Evolutionary conservation across 2,888 invertebrate species (phyloP).

Genomic region (Campopleginae sp.): DNA sequence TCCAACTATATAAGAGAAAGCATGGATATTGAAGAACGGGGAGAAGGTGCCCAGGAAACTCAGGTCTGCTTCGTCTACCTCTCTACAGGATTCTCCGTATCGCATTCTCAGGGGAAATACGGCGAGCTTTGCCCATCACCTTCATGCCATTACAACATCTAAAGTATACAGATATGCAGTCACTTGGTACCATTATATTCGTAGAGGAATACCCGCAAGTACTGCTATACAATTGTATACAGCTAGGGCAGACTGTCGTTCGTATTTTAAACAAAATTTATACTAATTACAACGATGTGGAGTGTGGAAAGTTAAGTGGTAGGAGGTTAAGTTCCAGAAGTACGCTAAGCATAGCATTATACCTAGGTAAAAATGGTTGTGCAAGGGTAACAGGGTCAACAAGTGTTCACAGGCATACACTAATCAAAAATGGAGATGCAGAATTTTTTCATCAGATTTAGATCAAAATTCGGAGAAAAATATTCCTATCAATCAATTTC

Average conservation of each 20-base stretch:
- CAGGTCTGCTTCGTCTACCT: slow-evolving; percentile 39
- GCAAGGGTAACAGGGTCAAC: too few species aligned
- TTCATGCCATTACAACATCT: slow-evolving; percentile 47
- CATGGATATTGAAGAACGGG: slow-evolving; percentile 36
- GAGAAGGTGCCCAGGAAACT: slow-evolving; percentile 49
- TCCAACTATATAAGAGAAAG: slow-evolving; percentile 37
- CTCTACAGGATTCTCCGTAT: slow-evolving; percentile 19
- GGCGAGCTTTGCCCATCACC: slow-evolving; percentile 60
- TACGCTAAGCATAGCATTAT: too few species aligned
- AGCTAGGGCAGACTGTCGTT: not conserved
- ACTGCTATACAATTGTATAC: slow-evolving; percentile 15
- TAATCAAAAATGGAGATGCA: too few species aligned
- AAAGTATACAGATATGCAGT: slow-evolving; percentile 32
- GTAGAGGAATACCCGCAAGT: not conserved
- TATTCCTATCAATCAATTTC: too few species aligned
- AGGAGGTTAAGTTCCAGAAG: not conserved
- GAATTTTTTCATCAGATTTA: too few species aligned
- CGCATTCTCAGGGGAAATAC: slow-evolving; percentile 72
- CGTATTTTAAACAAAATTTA: not conserved
- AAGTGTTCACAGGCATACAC: too few species aligned
- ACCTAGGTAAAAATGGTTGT: too few species aligned
- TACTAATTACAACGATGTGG: slow-evolving; percentile 5
- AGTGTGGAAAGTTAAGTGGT: not conserved
- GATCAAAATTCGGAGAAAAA: too few species aligned
- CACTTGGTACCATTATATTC: not conserved